Evolutionary conservation across 1,140 invertebrate species (phyloP).

Genomic region (Saccostrea glomerata): DNA sequence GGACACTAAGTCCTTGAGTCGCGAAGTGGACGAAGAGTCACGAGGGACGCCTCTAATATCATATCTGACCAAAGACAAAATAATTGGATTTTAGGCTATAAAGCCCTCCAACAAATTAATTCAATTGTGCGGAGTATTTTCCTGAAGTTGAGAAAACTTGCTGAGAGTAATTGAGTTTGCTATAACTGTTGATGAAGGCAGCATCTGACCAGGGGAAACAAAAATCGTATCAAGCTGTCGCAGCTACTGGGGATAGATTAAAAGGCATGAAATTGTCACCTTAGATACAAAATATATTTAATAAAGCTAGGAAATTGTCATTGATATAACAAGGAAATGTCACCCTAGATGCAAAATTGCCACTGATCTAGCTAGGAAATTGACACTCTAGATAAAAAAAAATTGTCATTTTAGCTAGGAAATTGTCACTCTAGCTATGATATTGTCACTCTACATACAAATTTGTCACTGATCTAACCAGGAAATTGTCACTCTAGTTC

Average conservation of each 20-base stretch:
- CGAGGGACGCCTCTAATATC: background rate
- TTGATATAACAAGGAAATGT: too few relatives aligned
- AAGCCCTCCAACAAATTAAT: conserved; percentile 13
- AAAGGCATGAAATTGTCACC: background rate
- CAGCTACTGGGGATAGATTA: background rate
- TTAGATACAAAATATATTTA: too few relatives aligned
- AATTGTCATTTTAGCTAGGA: too few relatives aligned
- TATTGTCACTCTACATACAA: too few relatives aligned
- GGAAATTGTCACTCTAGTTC: too few relatives aligned
- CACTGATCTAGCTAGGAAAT: too few relatives aligned
- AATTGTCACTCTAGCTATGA: too few relatives aligned
- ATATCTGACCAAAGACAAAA: conserved; percentile 9
- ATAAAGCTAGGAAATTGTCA: too few relatives aligned
- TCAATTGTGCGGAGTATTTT: background rate
- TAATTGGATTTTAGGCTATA: background rate
- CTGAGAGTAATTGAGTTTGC: background rate
- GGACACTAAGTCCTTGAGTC: background rate
- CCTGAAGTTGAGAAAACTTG: background rate
- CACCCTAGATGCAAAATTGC: too few relatives aligned
- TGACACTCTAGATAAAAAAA: too few relatives aligned
- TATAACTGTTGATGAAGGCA: background rate
- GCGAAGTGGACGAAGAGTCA: background rate
- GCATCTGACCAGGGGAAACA: background rate
- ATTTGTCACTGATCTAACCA: too few relatives aligned
- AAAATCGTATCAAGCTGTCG: background rate